Evolutionary conservation across 2,113 vertebrate species (phyloP).

Genomic region (Nycticryphes semicollaris): DNA sequence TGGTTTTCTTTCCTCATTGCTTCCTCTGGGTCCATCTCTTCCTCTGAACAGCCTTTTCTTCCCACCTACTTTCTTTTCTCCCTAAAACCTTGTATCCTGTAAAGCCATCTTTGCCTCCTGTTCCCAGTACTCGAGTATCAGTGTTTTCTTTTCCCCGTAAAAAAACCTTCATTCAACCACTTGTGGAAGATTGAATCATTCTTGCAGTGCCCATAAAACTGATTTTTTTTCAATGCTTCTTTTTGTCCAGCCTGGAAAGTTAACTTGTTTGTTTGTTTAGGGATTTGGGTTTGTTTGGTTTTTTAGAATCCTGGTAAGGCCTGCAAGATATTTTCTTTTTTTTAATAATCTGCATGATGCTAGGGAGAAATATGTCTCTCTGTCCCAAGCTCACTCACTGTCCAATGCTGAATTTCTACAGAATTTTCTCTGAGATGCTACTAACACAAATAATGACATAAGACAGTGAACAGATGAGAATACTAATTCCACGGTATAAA

Average conservation of each 20-base stretch:
- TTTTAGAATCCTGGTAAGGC: background rate
- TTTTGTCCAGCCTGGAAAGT: background rate
- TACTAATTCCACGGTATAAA: background rate
- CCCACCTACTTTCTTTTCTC: background rate
- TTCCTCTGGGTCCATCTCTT: background rate
- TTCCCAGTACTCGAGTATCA: background rate
- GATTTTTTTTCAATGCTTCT: background rate
- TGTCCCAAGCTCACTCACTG: background rate
- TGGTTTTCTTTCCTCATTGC: background rate
- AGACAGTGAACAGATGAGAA: background rate
- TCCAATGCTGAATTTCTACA: background rate
- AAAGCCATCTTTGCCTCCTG: background rate
- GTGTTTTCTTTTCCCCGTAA: background rate
- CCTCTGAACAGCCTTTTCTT: background rate
- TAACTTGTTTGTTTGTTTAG: background rate
- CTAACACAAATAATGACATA: background rate
- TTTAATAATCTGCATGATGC: background rate
- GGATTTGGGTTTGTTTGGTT: rapidly evolving
- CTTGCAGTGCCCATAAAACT: background rate
- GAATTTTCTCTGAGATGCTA: background rate
- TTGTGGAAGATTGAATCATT: background rate
- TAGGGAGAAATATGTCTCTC: background rate
- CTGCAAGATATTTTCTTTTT: background rate
- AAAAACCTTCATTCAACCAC: background rate
- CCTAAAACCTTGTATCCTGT: background rate